Conservation (phyloP, 2,797 vertebrate species). For the Sebastes alutus region DNA sequence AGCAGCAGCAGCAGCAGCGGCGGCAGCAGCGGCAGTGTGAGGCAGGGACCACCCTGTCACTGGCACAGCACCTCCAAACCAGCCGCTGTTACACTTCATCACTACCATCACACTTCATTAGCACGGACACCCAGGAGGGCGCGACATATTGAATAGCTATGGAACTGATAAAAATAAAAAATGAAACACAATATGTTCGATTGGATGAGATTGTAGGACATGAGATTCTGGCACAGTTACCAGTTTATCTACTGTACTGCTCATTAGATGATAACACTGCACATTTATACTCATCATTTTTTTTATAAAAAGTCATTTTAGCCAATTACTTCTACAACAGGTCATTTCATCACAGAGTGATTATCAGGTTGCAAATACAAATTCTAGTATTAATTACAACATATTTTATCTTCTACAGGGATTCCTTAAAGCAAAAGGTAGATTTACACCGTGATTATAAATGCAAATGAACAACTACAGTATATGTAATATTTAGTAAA, state of each 20-base stretch:
- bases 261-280: background rate
- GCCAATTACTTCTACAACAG: background rate
- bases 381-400: background rate
- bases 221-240: background rate
- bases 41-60: slow-evolving; percentile 74
- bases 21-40: slow-evolving; percentile 28
- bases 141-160: slow-evolving; percentile 30
- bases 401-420: background rate
- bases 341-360: background rate
- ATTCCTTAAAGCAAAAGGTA: background rate
- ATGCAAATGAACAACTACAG: background rate
- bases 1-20: background rate
- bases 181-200: slow-evolving; percentile 11
- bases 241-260: background rate
- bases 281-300: background rate
- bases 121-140: slow-evolving; percentile 52
- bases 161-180: background rate
- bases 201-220: slow-evolving; percentile 3
- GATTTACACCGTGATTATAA: background rate
- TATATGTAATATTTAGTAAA: background rate
- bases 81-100: slow-evolving; percentile 74
- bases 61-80: slow-evolving; percentile 66
- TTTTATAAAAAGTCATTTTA: background rate
- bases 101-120: slow-evolving; percentile 74
- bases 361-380: background rate